Percentiles rank a stretch among this genome's conserved stretches.
Evolutionary conservation across 1,140 invertebrate species (phyloP).

Genomic region (Heliconius congener): DNA sequence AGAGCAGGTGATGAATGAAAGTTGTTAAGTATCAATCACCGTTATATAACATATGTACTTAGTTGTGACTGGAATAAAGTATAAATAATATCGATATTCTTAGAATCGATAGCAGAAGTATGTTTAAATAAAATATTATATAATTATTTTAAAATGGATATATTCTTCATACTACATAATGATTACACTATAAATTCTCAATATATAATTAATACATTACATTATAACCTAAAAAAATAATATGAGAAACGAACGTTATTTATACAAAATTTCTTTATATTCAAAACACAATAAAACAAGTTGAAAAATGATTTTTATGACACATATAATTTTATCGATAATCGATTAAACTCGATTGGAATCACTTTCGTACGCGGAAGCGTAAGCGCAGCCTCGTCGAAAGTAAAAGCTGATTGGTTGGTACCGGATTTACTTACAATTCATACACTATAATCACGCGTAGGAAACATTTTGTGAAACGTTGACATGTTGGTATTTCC

Average conservation of each 20-base stretch:
- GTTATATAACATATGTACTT: background rate
- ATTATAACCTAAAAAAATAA: too few species aligned
- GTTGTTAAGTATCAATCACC: conserved; percentile 17
- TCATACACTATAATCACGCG: conserved; percentile 44
- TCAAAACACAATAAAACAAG: background rate
- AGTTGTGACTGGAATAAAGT: background rate
- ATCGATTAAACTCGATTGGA: conserved; percentile 43
- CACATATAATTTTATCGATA: conserved; percentile 49
- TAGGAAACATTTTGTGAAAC: conserved; percentile 38
- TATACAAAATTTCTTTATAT: background rate
- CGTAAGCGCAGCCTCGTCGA: conserved; percentile 49
- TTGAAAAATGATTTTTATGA: background rate
- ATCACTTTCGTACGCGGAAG: conserved; percentile 73
- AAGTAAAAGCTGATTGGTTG: conserved; percentile 70
- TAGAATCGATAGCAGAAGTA: background rate
- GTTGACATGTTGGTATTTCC: conserved; percentile 26
- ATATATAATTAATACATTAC: too few species aligned
- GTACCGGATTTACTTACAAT: conserved; percentile 55
- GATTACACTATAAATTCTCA: too few species aligned
- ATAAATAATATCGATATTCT: background rate
- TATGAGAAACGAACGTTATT: too few species aligned
- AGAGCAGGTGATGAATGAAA: conserved; percentile 18
- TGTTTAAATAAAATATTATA: too few species aligned
- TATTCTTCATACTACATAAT: too few species aligned
- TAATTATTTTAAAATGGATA: too few species aligned